Evolutionary conservation across 2,113 vertebrate genomes (phyloP).

Genomic region (Cyanistes caeruleus): DNA sequence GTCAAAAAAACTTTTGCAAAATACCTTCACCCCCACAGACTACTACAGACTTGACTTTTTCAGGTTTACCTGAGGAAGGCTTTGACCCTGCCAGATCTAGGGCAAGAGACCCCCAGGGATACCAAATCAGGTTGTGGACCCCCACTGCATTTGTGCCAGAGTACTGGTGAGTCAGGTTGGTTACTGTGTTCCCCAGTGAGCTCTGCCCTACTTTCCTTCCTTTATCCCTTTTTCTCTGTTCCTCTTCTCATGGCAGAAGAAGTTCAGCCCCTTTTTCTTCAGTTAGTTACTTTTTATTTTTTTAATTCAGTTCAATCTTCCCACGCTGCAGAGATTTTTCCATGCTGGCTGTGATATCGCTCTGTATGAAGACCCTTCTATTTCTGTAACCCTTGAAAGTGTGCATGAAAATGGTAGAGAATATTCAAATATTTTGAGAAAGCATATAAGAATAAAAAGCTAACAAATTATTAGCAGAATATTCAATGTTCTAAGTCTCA

Average conservation of each 20-base stretch:
- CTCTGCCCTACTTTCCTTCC: constrained; percentile 21
- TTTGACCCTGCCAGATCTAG: constrained; percentile 18
- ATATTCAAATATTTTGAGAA: neutral
- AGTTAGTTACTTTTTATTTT: neutral
- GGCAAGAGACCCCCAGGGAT: neutral
- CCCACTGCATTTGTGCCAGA: neutral
- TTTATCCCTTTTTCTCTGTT: neutral
- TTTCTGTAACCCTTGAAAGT: neutral
- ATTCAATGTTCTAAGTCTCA: neutral
- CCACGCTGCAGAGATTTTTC: neutral
- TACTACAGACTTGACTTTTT: neutral
- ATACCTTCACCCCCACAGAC: neutral
- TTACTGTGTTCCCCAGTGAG: constrained; percentile 14
- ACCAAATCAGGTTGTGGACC: neutral
- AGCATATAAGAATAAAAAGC: neutral
- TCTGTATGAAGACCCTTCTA: neutral
- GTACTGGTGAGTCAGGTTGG: neutral
- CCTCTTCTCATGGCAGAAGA: constrained; percentile 19
- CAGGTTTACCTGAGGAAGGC: neutral
- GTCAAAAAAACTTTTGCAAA: neutral
- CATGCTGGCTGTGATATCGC: neutral
- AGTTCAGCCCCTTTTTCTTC: neutral
- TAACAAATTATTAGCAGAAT: neutral
- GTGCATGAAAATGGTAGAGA: neutral
- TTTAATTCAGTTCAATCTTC: neutral